phyloP scores from a whole-genome alignment of 2,113 vertebrate genomes.

The Abramis brama region DNA sequence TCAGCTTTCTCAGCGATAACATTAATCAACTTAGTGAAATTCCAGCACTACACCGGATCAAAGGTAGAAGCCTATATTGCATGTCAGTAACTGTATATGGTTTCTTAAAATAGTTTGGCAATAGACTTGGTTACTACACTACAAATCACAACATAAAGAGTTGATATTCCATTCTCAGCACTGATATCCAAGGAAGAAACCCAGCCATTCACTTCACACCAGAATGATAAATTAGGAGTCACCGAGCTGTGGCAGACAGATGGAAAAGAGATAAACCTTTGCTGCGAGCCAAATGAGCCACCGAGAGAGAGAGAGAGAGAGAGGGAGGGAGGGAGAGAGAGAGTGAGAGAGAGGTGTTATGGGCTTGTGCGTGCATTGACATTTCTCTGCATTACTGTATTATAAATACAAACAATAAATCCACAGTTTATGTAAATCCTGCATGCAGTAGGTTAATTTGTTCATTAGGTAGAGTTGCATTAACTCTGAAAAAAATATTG shows the following conservation, averaged over 20 bases:
- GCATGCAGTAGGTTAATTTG: not conserved
- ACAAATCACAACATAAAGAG: slow-evolving; percentile 43
- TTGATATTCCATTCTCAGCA: slow-evolving; percentile 46
- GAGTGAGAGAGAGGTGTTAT: not conserved
- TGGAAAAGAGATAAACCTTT: slow-evolving; percentile 37
- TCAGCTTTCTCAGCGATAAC: slow-evolving; percentile 16
- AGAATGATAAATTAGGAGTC: slow-evolving; percentile 38
- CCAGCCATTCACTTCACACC: not conserved
- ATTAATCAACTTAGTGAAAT: slow-evolving; percentile 38
- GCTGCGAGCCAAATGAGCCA: slow-evolving; percentile 20
- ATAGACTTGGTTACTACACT: slow-evolving; percentile 21
- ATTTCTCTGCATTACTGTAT: slow-evolving; percentile 1
- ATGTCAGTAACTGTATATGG: slow-evolving; percentile 36
- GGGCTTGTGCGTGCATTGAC: not conserved
- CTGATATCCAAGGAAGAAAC: slow-evolving; percentile 20
- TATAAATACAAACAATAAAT: slow-evolving; percentile 2
- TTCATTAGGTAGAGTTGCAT: not conserved
- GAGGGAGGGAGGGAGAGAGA: too few species aligned
- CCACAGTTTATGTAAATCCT: not conserved
- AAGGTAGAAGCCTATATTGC: slow-evolving; percentile 14
- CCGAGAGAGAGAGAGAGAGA: not conserved
- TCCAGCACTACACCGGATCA: slow-evolving; percentile 9
- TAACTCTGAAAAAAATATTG: not conserved
- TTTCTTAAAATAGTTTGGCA: slow-evolving; percentile 47
- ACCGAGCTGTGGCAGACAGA: slow-evolving; percentile 29